phyloP scores from a whole-genome alignment of 35 echinoderm and acorn worm genomes.

The Holothuria glaberrima region DNA sequence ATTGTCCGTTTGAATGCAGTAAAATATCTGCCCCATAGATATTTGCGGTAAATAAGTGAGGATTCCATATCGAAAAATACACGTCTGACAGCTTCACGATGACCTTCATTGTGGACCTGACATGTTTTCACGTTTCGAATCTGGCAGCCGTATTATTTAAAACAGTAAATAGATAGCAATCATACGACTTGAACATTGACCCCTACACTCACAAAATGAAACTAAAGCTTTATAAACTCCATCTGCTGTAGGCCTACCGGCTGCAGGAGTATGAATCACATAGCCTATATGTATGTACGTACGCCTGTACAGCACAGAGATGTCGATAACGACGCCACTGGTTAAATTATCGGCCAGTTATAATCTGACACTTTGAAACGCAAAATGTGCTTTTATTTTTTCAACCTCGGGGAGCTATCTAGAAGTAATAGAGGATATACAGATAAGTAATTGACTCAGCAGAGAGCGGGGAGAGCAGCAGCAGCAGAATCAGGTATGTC shows the following conservation, averaged over 20 bases:
- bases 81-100: not conserved
- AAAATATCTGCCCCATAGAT: too few species aligned
- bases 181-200: not conserved
- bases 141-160: conserved; percentile 6
- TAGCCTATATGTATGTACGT: not conserved
- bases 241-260: not conserved
- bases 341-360: not conserved
- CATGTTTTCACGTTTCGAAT: conserved; percentile 2
- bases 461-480: not conserved
- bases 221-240: not conserved
- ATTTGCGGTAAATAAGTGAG: not conserved
- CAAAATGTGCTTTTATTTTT: not conserved
- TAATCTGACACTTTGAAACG: not conserved
- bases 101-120: conserved; percentile 5
- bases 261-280: not conserved
- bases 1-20: too few species aligned
- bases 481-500: not conserved
- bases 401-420: conserved; percentile 1
- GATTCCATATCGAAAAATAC: conserved; percentile 10
- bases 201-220: not conserved
- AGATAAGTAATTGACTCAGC: not conserved
- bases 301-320: not conserved
- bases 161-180: conserved; percentile 5
- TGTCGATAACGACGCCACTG: not conserved
- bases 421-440: not conserved